Evolutionary conservation across 2,797 vertebrate species (phyloP), one percentile per base, ranked within the genome.

Genomic region (Cossypha dichroa): DNA sequence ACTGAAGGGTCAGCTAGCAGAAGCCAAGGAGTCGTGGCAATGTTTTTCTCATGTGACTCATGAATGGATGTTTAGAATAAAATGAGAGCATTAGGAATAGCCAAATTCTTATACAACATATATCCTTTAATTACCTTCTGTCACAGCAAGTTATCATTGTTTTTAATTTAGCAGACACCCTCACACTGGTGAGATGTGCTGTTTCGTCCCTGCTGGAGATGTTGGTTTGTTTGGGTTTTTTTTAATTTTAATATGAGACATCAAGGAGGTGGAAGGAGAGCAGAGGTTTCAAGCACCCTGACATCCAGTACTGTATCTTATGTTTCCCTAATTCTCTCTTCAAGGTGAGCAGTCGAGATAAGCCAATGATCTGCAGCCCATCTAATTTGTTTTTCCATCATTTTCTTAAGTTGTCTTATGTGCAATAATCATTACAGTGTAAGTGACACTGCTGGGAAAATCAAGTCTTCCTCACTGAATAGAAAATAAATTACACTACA

Each of bases 401-500:
- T 95, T 97, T 95, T 86, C 75, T 94, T 93, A 96, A 97, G 89
- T 94, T 95, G 85, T 92, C 85, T 92, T 75, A 60, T 3, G 75
- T 94, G 93, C 84, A 96, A 92, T 96, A 88, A 96, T 97, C 95
- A 87, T 97, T 97, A 91, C 48, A 76, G 70, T 75, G 13, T 77
- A 97, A 97, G 93, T 91, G 90, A 95, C 90, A 94, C 92, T 95
- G 85, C 93, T 95, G 91, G 93, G 84, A 81, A 97, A 97, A 97
- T 97, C 84, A 94, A 87, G 95, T 97, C 84, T 95, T 97, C 91
- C 85, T 87, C 69, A 88, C 90, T 92, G 91, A 96, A 97, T 75
- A 93, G 81, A 94, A 96, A 97, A 93, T 79, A 94, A 70, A 56
- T 91, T 83, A 49, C 59, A 66, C 51, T 72, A 69, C 23, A 46